Evolutionary conservation across 2,113 vertebrate species (phyloP).

Genomic region (Hyperoodon ampullatus): DNA sequence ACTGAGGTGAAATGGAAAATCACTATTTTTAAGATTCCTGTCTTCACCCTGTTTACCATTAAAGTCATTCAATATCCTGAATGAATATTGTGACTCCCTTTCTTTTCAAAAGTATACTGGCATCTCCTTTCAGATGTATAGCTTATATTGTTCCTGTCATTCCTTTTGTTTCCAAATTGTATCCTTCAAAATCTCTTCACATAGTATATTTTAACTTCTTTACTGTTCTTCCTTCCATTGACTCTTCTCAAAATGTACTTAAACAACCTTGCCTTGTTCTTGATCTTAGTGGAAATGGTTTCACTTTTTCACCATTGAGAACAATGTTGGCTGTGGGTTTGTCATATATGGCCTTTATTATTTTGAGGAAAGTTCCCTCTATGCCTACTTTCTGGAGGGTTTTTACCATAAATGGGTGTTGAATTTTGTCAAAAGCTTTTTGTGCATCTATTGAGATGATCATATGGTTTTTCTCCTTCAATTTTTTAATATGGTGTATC

Average conservation of each 20-base stretch:
- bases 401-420: too few species aligned
- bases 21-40: neutral
- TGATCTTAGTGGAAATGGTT: too few species aligned
- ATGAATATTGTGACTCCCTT: neutral
- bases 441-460: too few species aligned
- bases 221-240: neutral
- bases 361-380: too few species aligned
- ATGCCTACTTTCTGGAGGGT: too few species aligned
- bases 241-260: neutral
- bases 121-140: neutral
- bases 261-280: neutral
- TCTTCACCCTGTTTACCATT: neutral
- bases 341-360: too few species aligned
- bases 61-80: neutral
- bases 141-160: neutral
- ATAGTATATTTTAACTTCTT: neutral
- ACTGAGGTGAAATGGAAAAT: neutral
- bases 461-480: too few species aligned
- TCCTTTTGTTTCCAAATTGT: neutral
- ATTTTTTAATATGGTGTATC: too few species aligned
- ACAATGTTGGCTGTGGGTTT: too few species aligned
- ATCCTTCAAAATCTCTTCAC: neutral
- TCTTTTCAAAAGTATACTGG: neutral
- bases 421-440: too few species aligned
- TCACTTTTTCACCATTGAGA: too few species aligned